Evolutionary conservation across 1,140 invertebrate species (phyloP).

Genomic region (Heliothis virescens): DNA sequence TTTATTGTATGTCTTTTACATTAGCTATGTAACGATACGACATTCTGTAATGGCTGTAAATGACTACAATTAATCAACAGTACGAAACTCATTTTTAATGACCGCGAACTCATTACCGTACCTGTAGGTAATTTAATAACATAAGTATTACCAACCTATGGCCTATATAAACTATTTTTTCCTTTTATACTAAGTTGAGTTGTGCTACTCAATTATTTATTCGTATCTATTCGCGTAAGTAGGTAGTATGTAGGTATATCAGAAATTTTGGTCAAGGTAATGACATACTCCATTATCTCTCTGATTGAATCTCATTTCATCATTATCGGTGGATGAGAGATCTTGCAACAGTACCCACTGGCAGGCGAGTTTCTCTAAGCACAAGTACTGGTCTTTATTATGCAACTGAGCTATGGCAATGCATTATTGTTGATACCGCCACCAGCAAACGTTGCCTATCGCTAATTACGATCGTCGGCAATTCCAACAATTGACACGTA

Average conservation of each 20-base stretch:
- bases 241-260: no score
- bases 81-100: slow-evolving; percentile 53
- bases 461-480: background rate
- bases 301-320: background rate
- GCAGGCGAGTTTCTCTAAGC: background rate
- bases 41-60: slow-evolving; percentile 36
- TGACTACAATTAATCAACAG: slow-evolving; percentile 44
- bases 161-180: background rate
- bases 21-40: slow-evolving; percentile 8
- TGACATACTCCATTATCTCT: background rate
- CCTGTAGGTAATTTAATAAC: slow-evolving; percentile 48
- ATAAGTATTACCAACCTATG: background rate
- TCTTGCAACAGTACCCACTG: background rate
- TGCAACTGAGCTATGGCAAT: background rate
- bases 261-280: background rate
- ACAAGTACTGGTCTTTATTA: background rate
- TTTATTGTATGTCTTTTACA: no score
- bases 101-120: slow-evolving; percentile 62
- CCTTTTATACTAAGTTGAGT: no score
- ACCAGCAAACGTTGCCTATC: slow-evolving; percentile 5
- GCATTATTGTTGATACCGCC: background rate
- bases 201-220: no score
- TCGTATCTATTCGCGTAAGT: no score
- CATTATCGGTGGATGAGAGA: background rate
- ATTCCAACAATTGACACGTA: slow-evolving; percentile 14